Evolutionary conservation across 2,888 invertebrate genomes (phyloP).

Genomic region (Phaonia tiefii): DNA sequence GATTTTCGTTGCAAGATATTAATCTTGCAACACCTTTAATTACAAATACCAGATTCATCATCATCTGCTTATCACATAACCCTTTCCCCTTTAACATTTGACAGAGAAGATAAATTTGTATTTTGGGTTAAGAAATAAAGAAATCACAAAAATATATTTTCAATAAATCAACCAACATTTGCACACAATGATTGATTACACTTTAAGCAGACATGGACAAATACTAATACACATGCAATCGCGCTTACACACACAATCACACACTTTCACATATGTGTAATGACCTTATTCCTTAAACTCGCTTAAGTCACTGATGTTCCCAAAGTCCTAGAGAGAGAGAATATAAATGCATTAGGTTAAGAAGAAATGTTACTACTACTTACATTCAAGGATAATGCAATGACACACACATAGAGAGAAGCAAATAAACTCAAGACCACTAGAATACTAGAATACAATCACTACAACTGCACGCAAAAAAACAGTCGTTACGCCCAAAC

Average conservation of each 20-base stretch:
- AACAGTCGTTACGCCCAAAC: no score
- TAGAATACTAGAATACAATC: no score
- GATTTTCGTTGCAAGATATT: no score
- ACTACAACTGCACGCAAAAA: no score
- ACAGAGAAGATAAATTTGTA: conserved; percentile 12
- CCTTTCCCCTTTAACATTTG: conserved; percentile 15
- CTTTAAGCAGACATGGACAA: conserved; percentile 66
- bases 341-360: background rate
- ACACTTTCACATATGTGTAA: background rate
- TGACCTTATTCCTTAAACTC: no score
- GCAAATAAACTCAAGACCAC: no score
- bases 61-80: no score
- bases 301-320: no score
- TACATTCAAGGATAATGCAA: background rate
- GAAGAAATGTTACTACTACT: background rate
- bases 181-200: conserved; percentile 76
- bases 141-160: conserved; percentile 3
- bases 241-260: background rate
- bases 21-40: no score
- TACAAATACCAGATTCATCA: no score
- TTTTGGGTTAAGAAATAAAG: background rate
- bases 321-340: no score
- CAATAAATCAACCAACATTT: conserved; percentile 58
- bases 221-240: background rate
- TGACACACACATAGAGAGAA: no score